phyloP scores from a whole-genome alignment of 2,113 vertebrate genomes.

The Indri indri region DNA sequence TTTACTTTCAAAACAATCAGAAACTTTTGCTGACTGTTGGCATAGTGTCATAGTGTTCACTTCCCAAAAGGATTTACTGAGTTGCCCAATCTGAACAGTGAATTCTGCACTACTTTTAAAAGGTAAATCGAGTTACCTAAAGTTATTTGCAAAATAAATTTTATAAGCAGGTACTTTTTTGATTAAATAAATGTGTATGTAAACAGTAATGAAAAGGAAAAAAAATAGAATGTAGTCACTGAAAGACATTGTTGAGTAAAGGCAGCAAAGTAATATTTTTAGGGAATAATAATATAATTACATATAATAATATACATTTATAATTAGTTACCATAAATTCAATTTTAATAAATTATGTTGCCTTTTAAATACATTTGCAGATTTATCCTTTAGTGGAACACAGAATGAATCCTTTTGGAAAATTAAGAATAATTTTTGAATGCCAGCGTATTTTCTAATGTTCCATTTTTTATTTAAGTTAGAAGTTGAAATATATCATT shows the following conservation, averaged over 20 bases:
- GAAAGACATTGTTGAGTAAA: constrained; percentile 30
- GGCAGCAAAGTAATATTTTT: neutral
- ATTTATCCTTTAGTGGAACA: neutral
- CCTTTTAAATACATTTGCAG: constrained; percentile 1
- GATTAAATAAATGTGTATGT: neutral
- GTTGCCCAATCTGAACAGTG: neutral
- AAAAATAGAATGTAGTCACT: neutral
- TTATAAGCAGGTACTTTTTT: neutral
- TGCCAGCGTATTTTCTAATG: constrained; percentile 16
- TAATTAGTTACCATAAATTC: neutral
- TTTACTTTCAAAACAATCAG: neutral
- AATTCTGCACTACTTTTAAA: neutral
- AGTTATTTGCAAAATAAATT: constrained; percentile 37
- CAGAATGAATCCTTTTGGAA: neutral
- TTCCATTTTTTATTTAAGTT: neutral
- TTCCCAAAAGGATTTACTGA: neutral
- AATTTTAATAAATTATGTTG: constrained; percentile 20
- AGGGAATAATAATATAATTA: constrained; percentile 24
- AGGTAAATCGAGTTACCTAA: neutral
- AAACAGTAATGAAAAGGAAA: neutral
- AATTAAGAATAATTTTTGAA: constrained; percentile 33
- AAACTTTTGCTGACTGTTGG: neutral
- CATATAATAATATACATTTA: neutral
- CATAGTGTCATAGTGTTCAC: neutral
- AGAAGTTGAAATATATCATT: neutral